These are phyloP conservation scores for Gymnothorax reevesii DNA, from an alignment of 2,797 vertebrate species.

Conservation along the genomic window DNA sequence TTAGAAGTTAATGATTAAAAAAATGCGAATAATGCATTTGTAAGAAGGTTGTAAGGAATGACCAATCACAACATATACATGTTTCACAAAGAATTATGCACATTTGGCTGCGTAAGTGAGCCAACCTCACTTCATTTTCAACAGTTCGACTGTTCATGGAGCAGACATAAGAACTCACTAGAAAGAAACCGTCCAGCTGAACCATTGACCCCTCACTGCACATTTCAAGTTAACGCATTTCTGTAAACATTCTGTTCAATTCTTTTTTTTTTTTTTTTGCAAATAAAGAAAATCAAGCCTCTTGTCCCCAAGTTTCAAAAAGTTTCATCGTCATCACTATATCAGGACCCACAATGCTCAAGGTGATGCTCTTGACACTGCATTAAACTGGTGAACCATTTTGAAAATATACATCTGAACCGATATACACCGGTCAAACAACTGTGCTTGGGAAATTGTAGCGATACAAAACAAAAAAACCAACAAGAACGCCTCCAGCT, in stretches of 20 bases:
- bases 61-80: background rate
- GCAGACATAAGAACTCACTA: background rate
- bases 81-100: background rate
- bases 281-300: constrained; percentile 1
- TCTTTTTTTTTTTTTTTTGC: background rate
- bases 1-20: background rate
- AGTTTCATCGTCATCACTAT: background rate
- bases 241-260: constrained; percentile 25
- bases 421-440: constrained; percentile 8
- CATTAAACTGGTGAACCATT: constrained; percentile 5
- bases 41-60: background rate
- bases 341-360: background rate
- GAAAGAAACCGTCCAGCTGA: background rate
- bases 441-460: constrained; percentile 33
- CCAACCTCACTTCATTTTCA: background rate
- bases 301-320: constrained; percentile 11
- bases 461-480: background rate
- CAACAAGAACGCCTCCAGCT: background rate
- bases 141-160: background rate
- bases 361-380: constrained; percentile 31
- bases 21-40: background rate
- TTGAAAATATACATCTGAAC: constrained; percentile 14
- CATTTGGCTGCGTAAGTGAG: background rate
- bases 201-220: constrained; percentile 7
- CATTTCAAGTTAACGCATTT: constrained; percentile 32